Evolutionary conservation across 2,888 invertebrate species (phyloP).

Genomic region (Liopterus haemorrhoidalis): DNA sequence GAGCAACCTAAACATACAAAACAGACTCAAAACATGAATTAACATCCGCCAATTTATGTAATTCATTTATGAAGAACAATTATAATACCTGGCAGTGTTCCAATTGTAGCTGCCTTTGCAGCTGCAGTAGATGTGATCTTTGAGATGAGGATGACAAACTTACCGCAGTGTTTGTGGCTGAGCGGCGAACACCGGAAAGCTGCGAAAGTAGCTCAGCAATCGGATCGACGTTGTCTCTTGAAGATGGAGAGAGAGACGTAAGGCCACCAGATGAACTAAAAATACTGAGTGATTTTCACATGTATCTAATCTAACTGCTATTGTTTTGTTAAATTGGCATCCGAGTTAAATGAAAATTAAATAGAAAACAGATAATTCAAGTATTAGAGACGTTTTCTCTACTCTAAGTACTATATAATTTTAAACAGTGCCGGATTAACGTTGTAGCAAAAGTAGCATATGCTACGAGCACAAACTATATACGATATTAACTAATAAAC

Average conservation of each 20-base stretch:
- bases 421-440: no score
- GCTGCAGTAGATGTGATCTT: conserved; percentile 84
- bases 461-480: no score
- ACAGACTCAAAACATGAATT: neutral
- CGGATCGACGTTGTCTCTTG: conserved; percentile 91
- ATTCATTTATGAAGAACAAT: conserved; percentile 30
- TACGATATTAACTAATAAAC: no score
- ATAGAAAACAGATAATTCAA: neutral
- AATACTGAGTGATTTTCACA: no score
- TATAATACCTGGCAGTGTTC: conserved; percentile 89
- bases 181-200: conserved; percentile 85
- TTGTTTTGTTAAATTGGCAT: no score
- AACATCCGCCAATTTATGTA: neutral
- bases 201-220: conserved; percentile 94
- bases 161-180: conserved; percentile 50
- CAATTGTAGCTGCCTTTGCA: conserved; percentile 91
- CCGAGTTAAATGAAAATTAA: neutral
- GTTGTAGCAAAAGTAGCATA: no score
- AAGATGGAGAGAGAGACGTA: conserved; percentile 79
- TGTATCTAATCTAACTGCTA: no score
- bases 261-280: conserved; percentile 77
- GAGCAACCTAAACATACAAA: conserved; percentile 58
- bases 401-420: no score
- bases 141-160: conserved; percentile 64
- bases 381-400: no score